Evolutionary conservation across 2,888 invertebrate species (phyloP), one percentile per base, ranked within the genome.

Genomic region (Drosophila neotestacea): DNA sequence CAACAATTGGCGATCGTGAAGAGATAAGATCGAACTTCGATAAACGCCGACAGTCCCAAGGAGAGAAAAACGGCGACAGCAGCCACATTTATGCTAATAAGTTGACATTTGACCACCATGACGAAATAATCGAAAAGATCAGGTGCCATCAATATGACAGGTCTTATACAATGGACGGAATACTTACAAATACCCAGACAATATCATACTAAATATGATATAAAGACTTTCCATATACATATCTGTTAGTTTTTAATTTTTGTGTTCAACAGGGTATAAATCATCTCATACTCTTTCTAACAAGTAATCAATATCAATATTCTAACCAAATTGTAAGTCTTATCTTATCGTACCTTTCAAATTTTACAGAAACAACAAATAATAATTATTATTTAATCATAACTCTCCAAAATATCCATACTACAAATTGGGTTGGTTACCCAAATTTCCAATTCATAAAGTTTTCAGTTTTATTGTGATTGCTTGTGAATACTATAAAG

Each of bases 91-190:
- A 90, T 91, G 90, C 90, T 90, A 90, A 90, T 91, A 89, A 84
- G 84, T 88, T 88, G 91, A 85, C 91, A 85, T 89, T 91, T 91
- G 91, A 90, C 91, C 91, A 91, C 91, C 91, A 88, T 90, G 90
- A 89, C 89, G 85, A 90, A 91, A 86, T 84, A 87, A 85, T 90
- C 63, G 79, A 90, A 77, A 79, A 76, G 79, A 85, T 83, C 85
- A 88, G 78, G 66, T 79, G 74, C 74, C 80, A 68, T 73, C 71
- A 69, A 79, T 79, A 72, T 84, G 91, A 85, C 89, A 88, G 74
- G 63, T 28, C 54, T 22, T 11, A 34, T 38, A 50, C 70, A 70
- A 60, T 74, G 56, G 71, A 54, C 79, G 6, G 6, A 50, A 48
- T 16, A 27, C 41, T 41, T 10, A 7, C 27, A 34, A 32, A 27